These are phyloP conservation scores for Apodemia hepburni DNA, from an alignment of 2,888 invertebrate genomes.

Conservation along the genomic window DNA sequence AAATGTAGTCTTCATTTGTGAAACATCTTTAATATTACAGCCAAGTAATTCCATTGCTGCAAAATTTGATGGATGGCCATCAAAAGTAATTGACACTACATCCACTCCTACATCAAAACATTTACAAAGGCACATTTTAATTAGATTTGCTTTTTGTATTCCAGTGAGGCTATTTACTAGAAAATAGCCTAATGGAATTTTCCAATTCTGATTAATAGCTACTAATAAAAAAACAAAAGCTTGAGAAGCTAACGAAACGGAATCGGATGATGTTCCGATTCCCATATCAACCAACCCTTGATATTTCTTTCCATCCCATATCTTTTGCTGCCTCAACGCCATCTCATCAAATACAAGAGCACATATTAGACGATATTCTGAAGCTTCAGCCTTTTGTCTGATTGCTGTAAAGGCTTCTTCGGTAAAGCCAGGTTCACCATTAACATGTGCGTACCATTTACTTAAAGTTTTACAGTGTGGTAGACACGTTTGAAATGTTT, in stretches of 20 bases:
- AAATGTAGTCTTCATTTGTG: neutral
- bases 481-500: slow-evolving; percentile 32
- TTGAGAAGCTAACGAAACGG: slow-evolving; percentile 10
- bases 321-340: slow-evolving; percentile 26
- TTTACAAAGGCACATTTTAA: slow-evolving; percentile 7
- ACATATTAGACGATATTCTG: slow-evolving; percentile 14
- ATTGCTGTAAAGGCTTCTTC: too few species aligned
- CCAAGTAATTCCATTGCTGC: slow-evolving; percentile 29
- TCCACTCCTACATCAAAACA: neutral
- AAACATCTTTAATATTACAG: slow-evolving; percentile 28
- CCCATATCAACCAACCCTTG: slow-evolving; percentile 25
- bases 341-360: slow-evolving; percentile 28
- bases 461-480: slow-evolving; percentile 33
- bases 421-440: neutral
- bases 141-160: slow-evolving; percentile 19
- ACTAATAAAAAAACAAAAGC: slow-evolving; percentile 29
- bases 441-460: slow-evolving; percentile 31
- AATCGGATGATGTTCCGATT: slow-evolving; percentile 2
- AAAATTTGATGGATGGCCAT: slow-evolving; percentile 24
- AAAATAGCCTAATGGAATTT: slow-evolving; percentile 30
- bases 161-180: slow-evolving; percentile 24
- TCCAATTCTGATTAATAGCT: slow-evolving; percentile 27
- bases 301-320: slow-evolving; percentile 30
- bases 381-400: too few species aligned
- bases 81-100: slow-evolving; percentile 13